Conservation (phyloP, 1,140 invertebrate genomes). For the Drosophila mauritiana region DNA sequence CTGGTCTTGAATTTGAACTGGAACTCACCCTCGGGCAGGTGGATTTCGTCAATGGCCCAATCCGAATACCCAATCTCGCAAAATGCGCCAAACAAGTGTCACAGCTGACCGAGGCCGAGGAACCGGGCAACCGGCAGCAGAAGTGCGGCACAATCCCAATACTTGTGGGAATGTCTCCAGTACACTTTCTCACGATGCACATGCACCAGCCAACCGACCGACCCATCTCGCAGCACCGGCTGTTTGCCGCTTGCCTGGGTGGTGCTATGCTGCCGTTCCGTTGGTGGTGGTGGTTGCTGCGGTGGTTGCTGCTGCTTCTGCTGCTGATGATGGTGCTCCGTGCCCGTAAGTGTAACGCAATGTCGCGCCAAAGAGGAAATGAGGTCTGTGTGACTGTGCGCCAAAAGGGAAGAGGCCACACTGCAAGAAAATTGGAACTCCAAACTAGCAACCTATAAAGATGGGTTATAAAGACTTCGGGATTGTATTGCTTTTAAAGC, state of each 20-base stretch:
- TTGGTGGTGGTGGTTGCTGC: constrained; percentile 61
- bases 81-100: constrained; percentile 73
- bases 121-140: constrained; percentile 28
- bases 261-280: constrained; percentile 27
- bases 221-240: constrained; percentile 59
- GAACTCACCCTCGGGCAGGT: constrained; percentile 68
- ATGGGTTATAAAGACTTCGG: too few species aligned
- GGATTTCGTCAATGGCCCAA: constrained; percentile 67
- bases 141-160: constrained; percentile 66
- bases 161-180: constrained; percentile 83
- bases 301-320: constrained; percentile 10
- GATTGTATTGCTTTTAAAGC: too few species aligned
- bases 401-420: constrained; percentile 48
- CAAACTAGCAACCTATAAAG: not conserved
- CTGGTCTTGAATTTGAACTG: constrained; percentile 15
- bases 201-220: constrained; percentile 9
- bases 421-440: not conserved
- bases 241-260: constrained; percentile 59
- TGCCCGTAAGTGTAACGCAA: constrained; percentile 76
- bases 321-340: constrained; percentile 30
- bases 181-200: constrained; percentile 84
- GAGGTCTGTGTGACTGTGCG: constrained; percentile 61
- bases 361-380: constrained; percentile 81
- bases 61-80: constrained; percentile 26
- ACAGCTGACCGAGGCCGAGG: constrained; percentile 65